Evolutionary conservation across 2,113 vertebrate species (phyloP).

Genomic region (Mus pahari): DNA sequence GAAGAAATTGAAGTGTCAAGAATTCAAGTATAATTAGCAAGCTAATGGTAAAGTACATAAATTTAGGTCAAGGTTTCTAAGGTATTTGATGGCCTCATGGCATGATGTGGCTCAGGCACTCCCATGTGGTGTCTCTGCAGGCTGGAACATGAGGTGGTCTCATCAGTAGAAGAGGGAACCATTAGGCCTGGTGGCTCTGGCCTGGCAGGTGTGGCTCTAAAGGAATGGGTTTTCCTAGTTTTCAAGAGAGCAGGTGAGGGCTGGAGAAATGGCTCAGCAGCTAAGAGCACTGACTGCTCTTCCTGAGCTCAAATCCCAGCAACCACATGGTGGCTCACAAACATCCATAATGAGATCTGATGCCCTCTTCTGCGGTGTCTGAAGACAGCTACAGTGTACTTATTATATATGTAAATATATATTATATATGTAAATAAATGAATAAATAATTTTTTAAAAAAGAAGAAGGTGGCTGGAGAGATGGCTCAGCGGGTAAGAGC

Average conservation of each 20-base stretch:
- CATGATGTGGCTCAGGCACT: background rate
- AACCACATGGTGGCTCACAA: too few relatives aligned
- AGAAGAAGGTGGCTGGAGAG: too few relatives aligned
- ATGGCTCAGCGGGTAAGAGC: too few relatives aligned
- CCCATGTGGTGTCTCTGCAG: background rate
- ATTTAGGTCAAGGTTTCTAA: constrained; percentile 1
- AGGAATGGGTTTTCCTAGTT: background rate
- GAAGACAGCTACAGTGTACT: too few relatives aligned
- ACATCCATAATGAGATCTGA: too few relatives aligned
- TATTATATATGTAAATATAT: too few relatives aligned
- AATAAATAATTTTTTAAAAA: too few relatives aligned
- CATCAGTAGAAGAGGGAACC: background rate
- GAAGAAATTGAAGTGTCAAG: background rate
- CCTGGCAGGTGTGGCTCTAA: background rate
- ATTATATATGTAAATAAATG: too few relatives aligned
- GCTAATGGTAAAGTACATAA: background rate
- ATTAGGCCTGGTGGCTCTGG: background rate
- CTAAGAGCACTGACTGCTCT: too few relatives aligned
- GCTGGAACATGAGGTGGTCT: background rate
- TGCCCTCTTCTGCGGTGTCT: too few relatives aligned
- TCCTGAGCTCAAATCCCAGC: too few relatives aligned
- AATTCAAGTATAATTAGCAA: background rate
- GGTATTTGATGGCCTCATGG: background rate
- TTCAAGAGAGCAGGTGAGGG: background rate
- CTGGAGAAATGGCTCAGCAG: too few relatives aligned